Conservation (phyloP, 2,797 vertebrate species). For the Prionace glauca region DNA sequence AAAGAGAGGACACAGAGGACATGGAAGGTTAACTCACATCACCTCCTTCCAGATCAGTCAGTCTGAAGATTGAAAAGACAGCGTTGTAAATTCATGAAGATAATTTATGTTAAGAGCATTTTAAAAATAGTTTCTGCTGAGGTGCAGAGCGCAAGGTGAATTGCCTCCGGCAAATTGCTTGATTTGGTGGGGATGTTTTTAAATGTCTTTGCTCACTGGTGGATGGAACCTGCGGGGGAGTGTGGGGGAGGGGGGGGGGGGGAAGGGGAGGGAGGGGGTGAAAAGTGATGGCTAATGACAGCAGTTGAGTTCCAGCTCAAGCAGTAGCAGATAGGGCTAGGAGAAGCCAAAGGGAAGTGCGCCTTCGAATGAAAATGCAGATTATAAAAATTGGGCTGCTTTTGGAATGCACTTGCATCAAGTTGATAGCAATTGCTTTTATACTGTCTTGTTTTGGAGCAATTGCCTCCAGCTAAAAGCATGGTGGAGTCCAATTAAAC, state of each 20-base stretch:
- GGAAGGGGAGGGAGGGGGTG: too few relatives aligned
- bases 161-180: not conserved
- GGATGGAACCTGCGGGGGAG: not conserved
- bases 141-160: not conserved
- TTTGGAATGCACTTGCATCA: not conserved
- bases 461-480: not conserved
- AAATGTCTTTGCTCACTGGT: not conserved
- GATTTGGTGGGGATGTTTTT: not conserved
- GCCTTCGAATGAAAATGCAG: not conserved
- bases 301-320: not conserved
- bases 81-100: not conserved
- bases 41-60: not conserved
- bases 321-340: not conserved
- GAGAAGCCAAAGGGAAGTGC: not conserved
- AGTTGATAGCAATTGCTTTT: not conserved
- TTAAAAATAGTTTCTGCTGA: conserved; percentile 7
- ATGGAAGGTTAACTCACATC: not conserved
- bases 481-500: not conserved
- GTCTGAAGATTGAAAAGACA: conserved; percentile 17
- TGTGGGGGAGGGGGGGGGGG: too few relatives aligned
- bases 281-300: not conserved
- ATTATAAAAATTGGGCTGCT: not conserved
- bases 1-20: not conserved
- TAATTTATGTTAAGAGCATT: not conserved
- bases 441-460: not conserved